Conservation (phyloP, 2,797 vertebrate species). For the Muscicapa striata region DNA sequence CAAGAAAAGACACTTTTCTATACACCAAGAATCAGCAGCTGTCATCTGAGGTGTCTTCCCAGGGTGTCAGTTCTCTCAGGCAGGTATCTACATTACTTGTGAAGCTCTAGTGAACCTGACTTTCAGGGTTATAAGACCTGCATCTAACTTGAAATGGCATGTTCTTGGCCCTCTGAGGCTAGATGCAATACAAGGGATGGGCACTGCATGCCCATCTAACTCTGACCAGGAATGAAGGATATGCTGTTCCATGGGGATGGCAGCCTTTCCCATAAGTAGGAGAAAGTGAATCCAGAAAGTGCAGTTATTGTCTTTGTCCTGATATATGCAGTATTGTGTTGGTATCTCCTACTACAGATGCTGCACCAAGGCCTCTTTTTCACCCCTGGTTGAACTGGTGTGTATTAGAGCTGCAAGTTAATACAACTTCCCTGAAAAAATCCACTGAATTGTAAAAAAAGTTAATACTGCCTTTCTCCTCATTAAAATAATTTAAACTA, state of each 20-base stretch:
- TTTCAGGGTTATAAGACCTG: background rate
- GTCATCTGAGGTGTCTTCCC: background rate
- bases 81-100: background rate
- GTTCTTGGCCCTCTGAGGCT: background rate
- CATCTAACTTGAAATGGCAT: background rate
- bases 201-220: accelerated
- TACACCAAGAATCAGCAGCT: background rate
- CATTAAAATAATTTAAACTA: background rate
- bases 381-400: background rate
- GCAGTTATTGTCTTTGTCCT: background rate
- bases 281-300: background rate
- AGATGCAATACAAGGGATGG: background rate
- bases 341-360: background rate
- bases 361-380: background rate
- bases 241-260: background rate
- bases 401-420: background rate
- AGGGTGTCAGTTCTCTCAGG: background rate
- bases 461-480: background rate
- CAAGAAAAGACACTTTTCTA: background rate
- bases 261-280: background rate
- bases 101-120: background rate
- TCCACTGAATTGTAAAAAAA: background rate
- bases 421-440: background rate
- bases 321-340: background rate
- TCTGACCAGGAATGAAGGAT: background rate